phyloP scores from a whole-genome alignment of 2,797 vertebrate genomes.

The Microtus californicus region DNA sequence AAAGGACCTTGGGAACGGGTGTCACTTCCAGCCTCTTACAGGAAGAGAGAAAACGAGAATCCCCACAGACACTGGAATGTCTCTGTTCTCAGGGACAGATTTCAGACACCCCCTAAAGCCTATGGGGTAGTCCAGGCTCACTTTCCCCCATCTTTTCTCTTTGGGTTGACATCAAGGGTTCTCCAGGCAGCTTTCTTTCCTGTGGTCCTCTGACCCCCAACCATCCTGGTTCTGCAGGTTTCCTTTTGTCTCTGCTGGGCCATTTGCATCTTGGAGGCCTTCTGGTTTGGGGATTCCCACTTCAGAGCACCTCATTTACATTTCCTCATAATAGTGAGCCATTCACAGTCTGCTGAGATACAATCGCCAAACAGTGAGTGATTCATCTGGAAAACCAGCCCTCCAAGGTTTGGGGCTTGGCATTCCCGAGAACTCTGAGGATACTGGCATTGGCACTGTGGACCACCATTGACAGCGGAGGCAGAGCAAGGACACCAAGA shows the following conservation, averaged over 20 bases:
- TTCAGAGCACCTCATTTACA: conserved; percentile 65
- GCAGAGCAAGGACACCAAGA: background rate
- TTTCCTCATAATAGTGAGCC: conserved; percentile 50
- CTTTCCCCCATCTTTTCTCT: background rate
- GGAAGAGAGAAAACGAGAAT: background rate
- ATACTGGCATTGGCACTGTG: background rate
- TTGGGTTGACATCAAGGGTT: background rate
- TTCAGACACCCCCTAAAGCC: background rate
- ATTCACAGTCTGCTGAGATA: conserved; percentile 21
- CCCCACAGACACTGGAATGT: background rate
- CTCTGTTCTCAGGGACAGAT: background rate
- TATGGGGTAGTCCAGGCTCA: background rate
- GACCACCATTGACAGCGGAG: background rate
- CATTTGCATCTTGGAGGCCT: conserved; percentile 57
- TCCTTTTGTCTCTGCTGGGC: background rate
- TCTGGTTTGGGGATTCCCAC: background rate
- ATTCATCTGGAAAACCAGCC: conserved; percentile 39
- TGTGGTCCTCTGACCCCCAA: background rate
- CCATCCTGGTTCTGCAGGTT: background rate
- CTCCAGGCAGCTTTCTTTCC: background rate
- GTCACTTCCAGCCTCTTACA: background rate
- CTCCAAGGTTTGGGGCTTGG: background rate
- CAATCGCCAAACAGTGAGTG: conserved; percentile 55
- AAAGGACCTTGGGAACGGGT: background rate
- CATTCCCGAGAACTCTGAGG: background rate